phyloP scores from a whole-genome alignment of 2,113 vertebrate genomes.

The Todiramphus chloris region DNA sequence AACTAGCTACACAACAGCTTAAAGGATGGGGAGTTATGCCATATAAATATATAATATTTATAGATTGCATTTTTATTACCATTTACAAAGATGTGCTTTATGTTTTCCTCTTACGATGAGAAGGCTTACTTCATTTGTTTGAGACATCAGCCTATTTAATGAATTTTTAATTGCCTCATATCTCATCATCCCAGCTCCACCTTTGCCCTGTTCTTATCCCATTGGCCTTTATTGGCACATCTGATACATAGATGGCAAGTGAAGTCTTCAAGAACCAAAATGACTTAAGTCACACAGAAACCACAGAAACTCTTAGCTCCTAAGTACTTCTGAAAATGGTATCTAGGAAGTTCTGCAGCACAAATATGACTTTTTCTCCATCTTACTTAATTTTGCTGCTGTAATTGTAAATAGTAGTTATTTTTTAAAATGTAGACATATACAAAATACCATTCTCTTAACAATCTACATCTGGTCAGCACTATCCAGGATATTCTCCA shows the following conservation, averaged over 20 bases:
- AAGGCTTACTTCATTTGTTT: neutral
- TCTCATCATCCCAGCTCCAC: neutral
- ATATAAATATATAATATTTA: neutral
- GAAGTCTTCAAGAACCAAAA: neutral
- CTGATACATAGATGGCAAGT: neutral
- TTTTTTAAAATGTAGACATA: neutral
- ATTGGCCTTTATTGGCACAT: neutral
- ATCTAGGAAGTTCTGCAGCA: neutral
- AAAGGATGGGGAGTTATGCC: neutral
- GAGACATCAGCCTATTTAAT: neutral
- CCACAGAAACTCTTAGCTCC: neutral
- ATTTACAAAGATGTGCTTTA: neutral
- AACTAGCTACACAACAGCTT: accelerated
- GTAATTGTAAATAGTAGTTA: neutral
- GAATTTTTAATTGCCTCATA: neutral
- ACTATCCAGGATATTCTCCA: neutral
- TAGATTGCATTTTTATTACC: neutral
- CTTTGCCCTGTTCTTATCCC: neutral
- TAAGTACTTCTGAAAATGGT: neutral
- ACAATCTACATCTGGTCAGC: neutral
- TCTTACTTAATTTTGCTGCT: neutral
- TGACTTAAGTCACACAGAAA: neutral
- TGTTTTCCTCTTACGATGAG: neutral
- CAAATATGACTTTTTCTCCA: neutral
- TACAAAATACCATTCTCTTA: neutral